Percentiles rank a stretch among this genome's conserved stretches.
Evolutionary conservation across 2,797 vertebrate species (phyloP).

Genomic region (Coreius guichenoti): DNA sequence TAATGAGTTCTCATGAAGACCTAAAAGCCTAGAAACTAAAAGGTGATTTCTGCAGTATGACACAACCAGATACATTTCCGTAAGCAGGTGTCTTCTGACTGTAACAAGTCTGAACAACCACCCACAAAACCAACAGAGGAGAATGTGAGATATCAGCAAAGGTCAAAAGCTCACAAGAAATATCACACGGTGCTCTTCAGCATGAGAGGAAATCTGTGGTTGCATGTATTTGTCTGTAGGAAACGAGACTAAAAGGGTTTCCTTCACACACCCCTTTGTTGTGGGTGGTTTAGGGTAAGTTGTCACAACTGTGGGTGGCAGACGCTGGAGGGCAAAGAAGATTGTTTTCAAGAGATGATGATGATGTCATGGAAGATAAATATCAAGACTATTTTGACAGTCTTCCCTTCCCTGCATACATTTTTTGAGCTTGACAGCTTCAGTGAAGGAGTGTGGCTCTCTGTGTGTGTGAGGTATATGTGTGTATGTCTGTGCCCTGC

Average conservation of each 20-base stretch:
- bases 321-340: not conserved
- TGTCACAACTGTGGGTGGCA: slow-evolving; percentile 11
- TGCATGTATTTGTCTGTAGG: slow-evolving; percentile 30
- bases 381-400: slow-evolving; percentile 4
- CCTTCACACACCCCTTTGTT: slow-evolving; percentile 45
- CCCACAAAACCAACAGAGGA: slow-evolving; percentile 16
- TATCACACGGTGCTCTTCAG: not conserved
- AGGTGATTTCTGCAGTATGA: not conserved
- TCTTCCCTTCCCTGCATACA: not conserved
- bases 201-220: slow-evolving; percentile 42
- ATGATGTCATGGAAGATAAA: not conserved
- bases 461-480: slow-evolving; percentile 17
- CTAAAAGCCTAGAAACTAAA: not conserved
- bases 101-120: slow-evolving; percentile 20
- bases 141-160: slow-evolving; percentile 1
- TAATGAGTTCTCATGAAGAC: not conserved
- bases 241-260: slow-evolving; percentile 41
- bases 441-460: slow-evolving; percentile 9
- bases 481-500: slow-evolving; percentile 74
- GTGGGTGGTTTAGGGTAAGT: slow-evolving; percentile 35
- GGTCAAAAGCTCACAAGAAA: slow-evolving; percentile 2
- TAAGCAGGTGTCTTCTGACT: slow-evolving; percentile 15
- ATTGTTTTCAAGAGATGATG: slow-evolving; percentile 14
- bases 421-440: not conserved
- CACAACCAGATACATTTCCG: slow-evolving; percentile 4